Evolutionary conservation across 2,888 invertebrate species (phyloP), one percentile per base, ranked within the genome.

Genomic region (Sphaeridia pumilis): DNA sequence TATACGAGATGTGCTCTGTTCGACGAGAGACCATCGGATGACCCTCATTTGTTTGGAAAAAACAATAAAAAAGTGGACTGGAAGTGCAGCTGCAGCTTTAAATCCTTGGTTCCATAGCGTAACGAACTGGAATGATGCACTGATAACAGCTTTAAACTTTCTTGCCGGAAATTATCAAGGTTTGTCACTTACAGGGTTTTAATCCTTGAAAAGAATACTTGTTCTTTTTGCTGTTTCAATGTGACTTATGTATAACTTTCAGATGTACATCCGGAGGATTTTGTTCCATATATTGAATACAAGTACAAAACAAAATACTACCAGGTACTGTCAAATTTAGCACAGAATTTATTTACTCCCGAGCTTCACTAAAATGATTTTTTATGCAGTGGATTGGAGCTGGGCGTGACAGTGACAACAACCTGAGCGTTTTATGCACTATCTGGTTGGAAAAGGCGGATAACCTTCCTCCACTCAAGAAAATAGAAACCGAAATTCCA

Each of bases 321-420:
- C 79, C 87, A 67, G 77, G 80, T 53, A 85, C 10, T 17, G 17
- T 20, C 7, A 31, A 31, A 7, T 10, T 31, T 31, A 10, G 31
- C 31, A 7, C 7, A 31, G 7, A 7, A 7, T 3, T 44, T 41
- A 7, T 3, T 14, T 2, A 24, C 24, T 44, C 2, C 25, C 12
- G 25, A 25, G 10, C 17, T n/a, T 44, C 43, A 43, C 4, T 3
- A 20, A 3, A 25, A 20, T 41, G 4, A 17, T 20, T 45, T 20
- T n/a, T 22, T 24, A 88, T 87, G 70, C 84, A 87, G 67, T 94
- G 94, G 94, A 93, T 93, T 56, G 93, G 93, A 2, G 88, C 88
- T 4, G 92, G 92, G 0, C 76, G 93, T 4, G 93, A 94, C 44
- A 57, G 62, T 34, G 65, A 65, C 41, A 63, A 60, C 46, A 65